Percentiles rank a stretch among this genome's conserved stretches.
Conservation (phyloP, 2,113 vertebrate genomes). For the Herpailurus yagouaroundi region DNA sequence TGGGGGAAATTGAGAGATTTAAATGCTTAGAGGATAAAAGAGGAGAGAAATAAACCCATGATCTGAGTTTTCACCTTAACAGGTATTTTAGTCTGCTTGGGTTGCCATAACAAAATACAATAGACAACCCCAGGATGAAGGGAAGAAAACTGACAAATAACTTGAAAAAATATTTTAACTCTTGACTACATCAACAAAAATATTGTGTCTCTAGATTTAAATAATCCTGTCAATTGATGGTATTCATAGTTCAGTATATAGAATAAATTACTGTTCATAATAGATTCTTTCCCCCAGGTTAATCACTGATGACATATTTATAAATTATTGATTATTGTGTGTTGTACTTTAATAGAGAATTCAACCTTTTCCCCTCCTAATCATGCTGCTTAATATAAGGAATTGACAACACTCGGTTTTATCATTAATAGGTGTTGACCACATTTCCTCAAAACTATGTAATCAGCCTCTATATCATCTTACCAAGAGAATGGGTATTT, state of each 20-base stretch:
- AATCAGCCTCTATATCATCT: neutral
- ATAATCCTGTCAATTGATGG: neutral
- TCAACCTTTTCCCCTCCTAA: neutral
- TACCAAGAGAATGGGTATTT: neutral
- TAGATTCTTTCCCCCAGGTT: neutral
- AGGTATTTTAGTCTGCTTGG: neutral
- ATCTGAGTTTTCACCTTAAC: neutral
- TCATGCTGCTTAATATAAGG: neutral
- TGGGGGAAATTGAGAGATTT: neutral
- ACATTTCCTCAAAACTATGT: neutral
- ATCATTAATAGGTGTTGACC: neutral
- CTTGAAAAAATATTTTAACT: neutral
- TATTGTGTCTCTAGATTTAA: neutral
- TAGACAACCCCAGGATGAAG: neutral
- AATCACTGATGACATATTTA: neutral
- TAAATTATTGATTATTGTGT: conserved; percentile 33
- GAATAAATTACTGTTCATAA: neutral
- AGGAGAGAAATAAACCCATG: neutral
- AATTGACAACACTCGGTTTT: neutral
- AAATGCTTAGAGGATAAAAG: neutral
- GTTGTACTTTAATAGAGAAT: neutral
- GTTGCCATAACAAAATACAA: neutral
- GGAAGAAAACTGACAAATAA: neutral
- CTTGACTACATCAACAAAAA: neutral
- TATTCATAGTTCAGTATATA: neutral